Percentiles rank a stretch among this genome's conserved stretches.
Conservation (phyloP, 1,140 invertebrate genomes). For the Orius insidiosus region DNA sequence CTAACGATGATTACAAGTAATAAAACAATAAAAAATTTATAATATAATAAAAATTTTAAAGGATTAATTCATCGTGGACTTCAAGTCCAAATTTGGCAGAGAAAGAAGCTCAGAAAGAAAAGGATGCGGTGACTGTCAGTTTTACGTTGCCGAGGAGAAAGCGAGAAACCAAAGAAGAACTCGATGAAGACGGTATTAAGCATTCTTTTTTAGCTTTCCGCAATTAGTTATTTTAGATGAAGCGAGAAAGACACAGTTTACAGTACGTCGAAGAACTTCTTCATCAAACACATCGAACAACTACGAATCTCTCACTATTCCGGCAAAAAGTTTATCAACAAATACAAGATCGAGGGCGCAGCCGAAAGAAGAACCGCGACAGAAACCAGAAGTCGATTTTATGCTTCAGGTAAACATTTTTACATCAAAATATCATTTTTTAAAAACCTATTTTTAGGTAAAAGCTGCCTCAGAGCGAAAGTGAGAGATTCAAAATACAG, state of each 20-base stretch:
- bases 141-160: slow-evolving; percentile 42
- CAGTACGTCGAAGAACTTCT: slow-evolving; percentile 18
- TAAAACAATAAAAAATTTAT: neutral
- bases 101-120: slow-evolving; percentile 28
- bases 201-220: neutral
- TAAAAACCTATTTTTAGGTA: too few species aligned
- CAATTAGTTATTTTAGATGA: slow-evolving; percentile 15
- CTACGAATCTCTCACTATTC: neutral
- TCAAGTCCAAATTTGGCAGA: slow-evolving; percentile 50
- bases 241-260: slow-evolving; percentile 20
- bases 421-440: too few species aligned
- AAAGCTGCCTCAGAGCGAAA: too few species aligned
- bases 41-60: neutral
- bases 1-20: neutral
- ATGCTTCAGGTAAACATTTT: neutral
- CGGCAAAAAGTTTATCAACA: neutral
- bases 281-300: neutral
- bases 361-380: neutral
- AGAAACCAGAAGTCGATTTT: slow-evolving; percentile 1
- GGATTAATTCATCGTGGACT: slow-evolving; percentile 37
- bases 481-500: too few species aligned
- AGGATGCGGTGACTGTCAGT: slow-evolving; percentile 35
- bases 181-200: neutral
- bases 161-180: slow-evolving; percentile 19
- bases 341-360: neutral